These are phyloP conservation scores for Chalcosyrphus nemorum DNA, from an alignment of 2,888 invertebrate genomes.

Conservation along the genomic window DNA sequence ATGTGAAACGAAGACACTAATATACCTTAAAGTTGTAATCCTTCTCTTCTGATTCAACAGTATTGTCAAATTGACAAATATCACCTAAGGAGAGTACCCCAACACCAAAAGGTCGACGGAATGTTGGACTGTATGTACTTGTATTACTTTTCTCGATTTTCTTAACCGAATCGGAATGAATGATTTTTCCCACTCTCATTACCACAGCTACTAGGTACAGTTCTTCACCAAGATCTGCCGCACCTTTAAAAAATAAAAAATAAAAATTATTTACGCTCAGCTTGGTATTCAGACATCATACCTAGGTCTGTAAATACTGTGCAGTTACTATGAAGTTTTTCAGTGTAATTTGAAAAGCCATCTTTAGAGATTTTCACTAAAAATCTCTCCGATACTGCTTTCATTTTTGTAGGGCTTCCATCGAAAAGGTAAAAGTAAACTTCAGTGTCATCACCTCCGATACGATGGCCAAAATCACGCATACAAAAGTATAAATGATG, in stretches of 20 bases:
- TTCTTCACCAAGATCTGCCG: conserved; percentile 91
- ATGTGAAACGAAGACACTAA: not conserved
- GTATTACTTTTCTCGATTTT: conserved; percentile 79
- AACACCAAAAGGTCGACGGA: conserved; percentile 92
- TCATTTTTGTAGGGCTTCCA: conserved; percentile 85
- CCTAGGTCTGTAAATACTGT: conserved; percentile 91
- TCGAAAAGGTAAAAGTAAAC: conserved; percentile 94
- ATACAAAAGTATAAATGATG: conserved; percentile 94
- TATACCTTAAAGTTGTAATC: conserved; percentile 89
- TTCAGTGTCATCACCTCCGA: conserved; percentile 95
- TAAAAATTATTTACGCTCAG: not conserved
- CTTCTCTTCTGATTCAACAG: conserved; percentile 85
- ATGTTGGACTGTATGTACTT: conserved; percentile 79
- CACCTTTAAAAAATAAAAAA: conserved; percentile 83
- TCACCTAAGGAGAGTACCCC: conserved; percentile 91
- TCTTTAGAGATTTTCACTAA: conserved; percentile 94
- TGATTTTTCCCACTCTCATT: conserved; percentile 93
- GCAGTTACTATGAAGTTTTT: conserved; percentile 93
- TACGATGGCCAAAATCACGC: conserved; percentile 93
- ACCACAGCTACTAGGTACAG: conserved; percentile 95
- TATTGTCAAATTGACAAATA: conserved; percentile 84
- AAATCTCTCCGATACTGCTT: conserved; percentile 94
- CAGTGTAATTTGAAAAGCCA: conserved; percentile 94
- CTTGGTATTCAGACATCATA: conserved; percentile 78
- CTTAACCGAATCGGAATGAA: conserved; percentile 82